These are phyloP conservation scores for Tiphia femorata DNA, from an alignment of 2,888 invertebrate genomes.

Conservation along the genomic window DNA sequence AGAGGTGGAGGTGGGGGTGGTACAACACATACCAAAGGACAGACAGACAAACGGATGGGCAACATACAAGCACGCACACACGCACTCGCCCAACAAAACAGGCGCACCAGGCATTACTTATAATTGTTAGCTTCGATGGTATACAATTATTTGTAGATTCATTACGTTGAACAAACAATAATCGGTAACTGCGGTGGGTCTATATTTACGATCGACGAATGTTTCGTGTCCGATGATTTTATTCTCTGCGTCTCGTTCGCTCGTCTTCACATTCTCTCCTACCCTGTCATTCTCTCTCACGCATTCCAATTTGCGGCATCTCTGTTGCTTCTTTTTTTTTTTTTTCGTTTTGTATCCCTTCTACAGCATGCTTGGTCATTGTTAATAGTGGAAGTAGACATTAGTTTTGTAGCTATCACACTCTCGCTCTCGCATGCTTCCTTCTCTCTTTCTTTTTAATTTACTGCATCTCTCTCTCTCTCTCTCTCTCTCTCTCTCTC, in stretches of 20 bases:
- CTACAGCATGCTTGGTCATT: conserved; percentile 32
- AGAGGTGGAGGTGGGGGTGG: too few species aligned
- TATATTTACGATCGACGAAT: too few species aligned
- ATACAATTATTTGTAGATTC: background rate
- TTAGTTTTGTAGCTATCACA: conserved; percentile 6
- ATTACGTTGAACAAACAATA: too few species aligned
- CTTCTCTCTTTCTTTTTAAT: conserved; percentile 3
- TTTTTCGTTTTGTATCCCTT: background rate
- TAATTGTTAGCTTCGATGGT: conserved; percentile 13
- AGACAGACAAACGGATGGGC: conserved; percentile 45
- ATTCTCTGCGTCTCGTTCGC: too few species aligned
- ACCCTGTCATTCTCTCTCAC: too few species aligned
- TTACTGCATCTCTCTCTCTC: background rate
- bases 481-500: conserved; percentile 10
- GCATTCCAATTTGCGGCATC: too few species aligned
- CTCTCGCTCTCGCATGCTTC: conserved; percentile 11
- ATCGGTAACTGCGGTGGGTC: too few species aligned
- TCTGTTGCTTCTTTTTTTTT: background rate
- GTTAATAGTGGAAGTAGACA: conserved; percentile 32
- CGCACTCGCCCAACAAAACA: conserved; percentile 16
- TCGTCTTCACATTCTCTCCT: too few species aligned
- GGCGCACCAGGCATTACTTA: conserved; percentile 5
- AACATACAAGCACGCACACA: conserved; percentile 32
- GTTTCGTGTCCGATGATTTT: too few species aligned
- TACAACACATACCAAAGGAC: too few species aligned